phyloP scores from a whole-genome alignment of 2,888 invertebrate genomes.

The Acleris holmiana region DNA sequence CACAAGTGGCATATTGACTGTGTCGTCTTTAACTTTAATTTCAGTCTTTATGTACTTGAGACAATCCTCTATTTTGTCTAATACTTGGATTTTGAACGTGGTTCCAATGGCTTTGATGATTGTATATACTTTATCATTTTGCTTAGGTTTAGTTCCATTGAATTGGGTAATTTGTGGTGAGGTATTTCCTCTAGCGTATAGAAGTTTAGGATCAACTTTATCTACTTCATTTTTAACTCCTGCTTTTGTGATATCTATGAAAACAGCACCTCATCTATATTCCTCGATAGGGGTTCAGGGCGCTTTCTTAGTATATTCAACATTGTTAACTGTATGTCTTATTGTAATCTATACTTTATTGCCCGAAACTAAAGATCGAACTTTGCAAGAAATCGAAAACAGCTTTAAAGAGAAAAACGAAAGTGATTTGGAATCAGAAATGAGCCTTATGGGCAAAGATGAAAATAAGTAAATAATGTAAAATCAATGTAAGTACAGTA shows the following conservation, averaged over 20 bases:
- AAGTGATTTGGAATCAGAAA: constrained; percentile 67
- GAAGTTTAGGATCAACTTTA: constrained; percentile 75
- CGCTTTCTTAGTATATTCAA: constrained; percentile 75
- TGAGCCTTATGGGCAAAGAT: constrained; percentile 62
- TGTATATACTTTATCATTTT: constrained; percentile 71
- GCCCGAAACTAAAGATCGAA: constrained; percentile 77
- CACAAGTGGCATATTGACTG: constrained; percentile 70
- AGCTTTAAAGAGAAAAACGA: constrained; percentile 70
- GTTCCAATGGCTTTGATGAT: constrained; percentile 73
- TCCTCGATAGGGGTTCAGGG: constrained; percentile 75
- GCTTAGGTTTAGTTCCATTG: constrained; percentile 73
- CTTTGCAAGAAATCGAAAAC: constrained; percentile 76
- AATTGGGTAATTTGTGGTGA: constrained; percentile 81
- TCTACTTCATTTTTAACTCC: constrained; percentile 77
- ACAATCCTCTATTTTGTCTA: constrained; percentile 59
- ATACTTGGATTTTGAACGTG: constrained; percentile 62
- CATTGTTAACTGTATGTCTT: constrained; percentile 64
- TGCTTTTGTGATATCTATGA: constrained; percentile 76
- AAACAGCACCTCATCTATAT: constrained; percentile 77
- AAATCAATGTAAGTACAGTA: not conserved
- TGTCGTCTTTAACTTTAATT: constrained; percentile 64
- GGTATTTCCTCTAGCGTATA: constrained; percentile 76
- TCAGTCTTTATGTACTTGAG: constrained; percentile 73
- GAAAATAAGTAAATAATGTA: constrained; percentile 30
- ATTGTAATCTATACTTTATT: constrained; percentile 65